A percentile compares a stretch with the other conserved stretches of the same genome.
Evolutionary conservation across 2,888 invertebrate species (phyloP).

Genomic region (Heliconius cydno): DNA sequence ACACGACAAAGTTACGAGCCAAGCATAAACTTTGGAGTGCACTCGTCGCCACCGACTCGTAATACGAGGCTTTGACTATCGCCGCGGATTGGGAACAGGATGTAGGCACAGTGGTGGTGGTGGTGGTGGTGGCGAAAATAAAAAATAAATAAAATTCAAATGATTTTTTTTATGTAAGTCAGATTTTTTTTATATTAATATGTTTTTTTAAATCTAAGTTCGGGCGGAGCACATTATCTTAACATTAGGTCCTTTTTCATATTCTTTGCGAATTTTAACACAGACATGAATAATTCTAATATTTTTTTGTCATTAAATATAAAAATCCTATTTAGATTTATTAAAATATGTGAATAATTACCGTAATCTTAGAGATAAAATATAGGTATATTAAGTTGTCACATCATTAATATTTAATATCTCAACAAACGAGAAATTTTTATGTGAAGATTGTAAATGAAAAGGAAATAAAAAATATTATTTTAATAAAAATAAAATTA

Average conservation of each 20-base stretch:
- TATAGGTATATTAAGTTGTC: conserved; percentile 19
- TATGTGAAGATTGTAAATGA: not conserved
- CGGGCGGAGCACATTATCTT: no score
- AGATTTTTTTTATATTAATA: no score
- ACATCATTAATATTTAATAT: conserved; percentile 13
- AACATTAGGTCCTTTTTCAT: no score
- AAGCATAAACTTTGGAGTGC: conserved; percentile 37
- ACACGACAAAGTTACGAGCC: conserved; percentile 37
- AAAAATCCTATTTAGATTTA: no score
- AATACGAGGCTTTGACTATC: conserved; percentile 51
- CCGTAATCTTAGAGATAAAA: not conserved
- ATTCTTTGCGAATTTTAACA: no score
- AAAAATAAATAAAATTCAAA: no score
- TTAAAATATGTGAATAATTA: conserved; percentile 13
- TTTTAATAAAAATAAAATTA: not conserved
- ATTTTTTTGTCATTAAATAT: no score
- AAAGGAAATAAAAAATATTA: not conserved
- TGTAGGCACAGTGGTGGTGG: conserved; percentile 26
- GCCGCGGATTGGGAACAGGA: conserved; percentile 54
- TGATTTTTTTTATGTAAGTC: no score
- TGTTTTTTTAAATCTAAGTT: no score
- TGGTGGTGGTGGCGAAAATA: conserved; percentile 6
- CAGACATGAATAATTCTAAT: no score
- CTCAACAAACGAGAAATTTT: conserved; percentile 1
- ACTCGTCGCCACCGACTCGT: conserved; percentile 37